Evolutionary conservation across 1,140 invertebrate species (phyloP).

Genomic region (Drosophila truncata): DNA sequence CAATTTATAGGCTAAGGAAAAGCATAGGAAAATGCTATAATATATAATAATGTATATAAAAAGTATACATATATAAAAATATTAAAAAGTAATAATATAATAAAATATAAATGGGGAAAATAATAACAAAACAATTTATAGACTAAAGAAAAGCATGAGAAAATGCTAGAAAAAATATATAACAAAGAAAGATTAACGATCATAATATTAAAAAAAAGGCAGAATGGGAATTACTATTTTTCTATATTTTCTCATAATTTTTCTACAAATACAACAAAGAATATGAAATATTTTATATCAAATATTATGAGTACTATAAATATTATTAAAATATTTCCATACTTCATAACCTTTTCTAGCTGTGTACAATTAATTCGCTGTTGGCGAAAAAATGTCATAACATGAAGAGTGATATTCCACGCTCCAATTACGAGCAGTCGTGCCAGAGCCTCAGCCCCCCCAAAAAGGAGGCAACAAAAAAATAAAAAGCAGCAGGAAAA

Average conservation of each 20-base stretch:
- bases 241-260: no score
- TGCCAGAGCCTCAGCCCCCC: slow-evolving; percentile 45
- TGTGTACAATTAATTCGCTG: slow-evolving; percentile 82
- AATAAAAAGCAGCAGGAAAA: background rate
- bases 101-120: background rate
- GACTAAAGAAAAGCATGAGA: no score
- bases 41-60: no score
- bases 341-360: slow-evolving; percentile 16
- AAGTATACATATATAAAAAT: background rate
- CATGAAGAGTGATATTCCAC: slow-evolving; percentile 85
- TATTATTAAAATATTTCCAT: background rate
- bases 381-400: slow-evolving; percentile 84
- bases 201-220: no score
- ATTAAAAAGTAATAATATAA: background rate
- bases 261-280: no score
- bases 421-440: slow-evolving; percentile 83
- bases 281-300: no score
- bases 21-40: no score
- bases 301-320: no score
- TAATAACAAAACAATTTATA: background rate
- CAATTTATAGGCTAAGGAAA: no score
- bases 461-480: slow-evolving; percentile 43
- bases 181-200: no score
- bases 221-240: no score
- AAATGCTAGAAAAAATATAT: no score